These are phyloP conservation scores for Dicaeum eximium DNA, from an alignment of 2,113 vertebrate genomes.

Conservation along the genomic window DNA sequence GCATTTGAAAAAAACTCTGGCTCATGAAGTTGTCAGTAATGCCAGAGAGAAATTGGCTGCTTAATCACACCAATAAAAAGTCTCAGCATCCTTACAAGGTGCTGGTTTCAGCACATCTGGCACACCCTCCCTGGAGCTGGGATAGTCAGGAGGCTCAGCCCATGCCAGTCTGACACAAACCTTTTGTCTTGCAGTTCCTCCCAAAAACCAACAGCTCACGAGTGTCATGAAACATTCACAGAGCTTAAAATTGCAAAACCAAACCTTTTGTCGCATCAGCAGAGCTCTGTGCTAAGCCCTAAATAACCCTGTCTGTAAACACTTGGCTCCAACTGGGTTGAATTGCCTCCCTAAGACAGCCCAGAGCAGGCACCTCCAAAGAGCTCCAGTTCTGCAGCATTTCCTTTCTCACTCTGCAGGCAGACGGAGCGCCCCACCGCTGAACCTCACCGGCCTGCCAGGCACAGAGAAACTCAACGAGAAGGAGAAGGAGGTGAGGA, in stretches of 20 bases:
- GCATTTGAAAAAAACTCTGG: neutral
- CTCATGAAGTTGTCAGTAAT: neutral
- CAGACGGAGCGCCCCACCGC: constrained; percentile 89
- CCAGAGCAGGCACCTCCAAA: neutral
- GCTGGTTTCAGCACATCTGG: neutral
- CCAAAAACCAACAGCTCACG: neutral
- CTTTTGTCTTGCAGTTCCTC: neutral
- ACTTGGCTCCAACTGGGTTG: neutral
- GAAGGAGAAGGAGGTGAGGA: constrained; percentile 94
- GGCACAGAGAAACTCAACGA: constrained; percentile 97
- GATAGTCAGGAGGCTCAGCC: neutral
- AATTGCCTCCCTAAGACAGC: neutral
- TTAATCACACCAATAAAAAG: neutral
- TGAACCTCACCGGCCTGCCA: constrained; percentile 95
- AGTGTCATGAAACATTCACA: neutral
- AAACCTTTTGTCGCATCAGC: neutral
- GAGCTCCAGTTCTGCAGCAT: neutral
- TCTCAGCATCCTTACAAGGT: neutral
- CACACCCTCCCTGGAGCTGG: neutral
- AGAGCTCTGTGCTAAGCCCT: neutral
- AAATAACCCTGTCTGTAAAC: neutral
- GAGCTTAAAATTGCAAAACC: neutral
- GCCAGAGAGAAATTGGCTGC: neutral
- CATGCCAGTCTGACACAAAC: neutral
- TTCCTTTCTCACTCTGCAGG: constrained; percentile 61